Evolutionary conservation across 30 jellyfish, hydroid and myxozoan species (phyloP).

Genomic region (Chrysaora quinquecirrha): DNA sequence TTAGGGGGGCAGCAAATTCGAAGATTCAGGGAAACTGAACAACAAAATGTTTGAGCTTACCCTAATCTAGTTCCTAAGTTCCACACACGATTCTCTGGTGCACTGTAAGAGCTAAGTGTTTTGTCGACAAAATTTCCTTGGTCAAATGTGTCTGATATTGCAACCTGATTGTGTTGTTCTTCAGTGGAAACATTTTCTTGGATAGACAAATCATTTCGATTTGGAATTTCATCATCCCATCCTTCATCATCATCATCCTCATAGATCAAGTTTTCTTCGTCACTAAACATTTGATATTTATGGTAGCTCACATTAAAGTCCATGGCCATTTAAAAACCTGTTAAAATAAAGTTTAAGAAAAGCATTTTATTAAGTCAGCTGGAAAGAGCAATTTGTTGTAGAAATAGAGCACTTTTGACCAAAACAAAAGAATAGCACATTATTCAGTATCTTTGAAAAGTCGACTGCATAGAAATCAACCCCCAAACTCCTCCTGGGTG

Average conservation of each 20-base stretch:
- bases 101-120: slow-evolving; percentile 58
- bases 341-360: no score
- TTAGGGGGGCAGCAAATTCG: no score
- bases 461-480: no score
- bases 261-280: slow-evolving; percentile 84
- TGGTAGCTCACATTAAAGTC: slow-evolving; percentile 53
- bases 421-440: no score
- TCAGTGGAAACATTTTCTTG: background rate
- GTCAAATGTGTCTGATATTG: slow-evolving; percentile 53
- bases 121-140: slow-evolving; percentile 71
- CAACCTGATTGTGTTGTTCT: slow-evolving; percentile 23
- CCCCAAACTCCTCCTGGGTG: no score
- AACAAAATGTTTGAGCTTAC: no score
- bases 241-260: slow-evolving; percentile 97
- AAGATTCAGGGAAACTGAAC: no score
- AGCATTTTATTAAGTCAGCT: no score
- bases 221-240: slow-evolving; percentile 43
- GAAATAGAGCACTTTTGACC: no score
- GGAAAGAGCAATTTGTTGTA: no score
- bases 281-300: slow-evolving; percentile 64
- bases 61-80: slow-evolving; percentile 72
- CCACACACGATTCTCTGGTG: slow-evolving; percentile 78
- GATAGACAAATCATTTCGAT: background rate
- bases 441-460: no score
- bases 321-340: background rate